Evolutionary conservation across 1,140 invertebrate genomes (phyloP).

Genomic region (Trachelipus rathkii): DNA sequence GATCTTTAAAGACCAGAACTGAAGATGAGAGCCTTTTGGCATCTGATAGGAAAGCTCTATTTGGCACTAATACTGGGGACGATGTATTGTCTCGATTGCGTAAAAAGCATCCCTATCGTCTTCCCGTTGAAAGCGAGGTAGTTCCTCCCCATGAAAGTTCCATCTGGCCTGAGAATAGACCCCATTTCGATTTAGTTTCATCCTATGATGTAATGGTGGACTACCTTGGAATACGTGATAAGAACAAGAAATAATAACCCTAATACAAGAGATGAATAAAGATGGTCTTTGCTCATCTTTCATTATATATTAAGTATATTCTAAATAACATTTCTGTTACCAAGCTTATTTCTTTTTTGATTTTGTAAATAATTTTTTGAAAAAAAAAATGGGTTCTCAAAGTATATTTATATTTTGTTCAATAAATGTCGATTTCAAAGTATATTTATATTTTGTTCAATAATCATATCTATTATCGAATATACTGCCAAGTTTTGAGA

Average conservation of each 20-base stretch:
- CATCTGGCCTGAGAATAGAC: conserved; percentile 38
- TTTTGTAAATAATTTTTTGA: too few relatives aligned
- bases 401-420: too few relatives aligned
- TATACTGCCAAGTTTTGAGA: too few relatives aligned
- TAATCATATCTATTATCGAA: too few relatives aligned
- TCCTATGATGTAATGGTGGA: conserved; percentile 43
- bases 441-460: too few relatives aligned
- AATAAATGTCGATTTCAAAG: too few relatives aligned
- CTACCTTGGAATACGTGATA: conserved; percentile 32
- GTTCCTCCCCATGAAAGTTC: conserved; percentile 38
- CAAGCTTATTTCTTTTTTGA: too few relatives aligned
- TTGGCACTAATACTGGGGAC: conserved; percentile 13
- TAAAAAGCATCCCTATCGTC: conserved; percentile 37
- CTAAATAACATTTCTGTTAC: too few relatives aligned
- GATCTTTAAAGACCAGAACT: not conserved
- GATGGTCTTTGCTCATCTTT: too few relatives aligned
- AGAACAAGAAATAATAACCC: not conserved
- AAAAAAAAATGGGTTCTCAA: too few relatives aligned
- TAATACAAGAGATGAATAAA: too few relatives aligned
- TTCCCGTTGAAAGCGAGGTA: conserved; percentile 34
- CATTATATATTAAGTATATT: too few relatives aligned
- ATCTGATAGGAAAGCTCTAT: not conserved
- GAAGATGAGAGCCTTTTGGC: conserved; percentile 18
- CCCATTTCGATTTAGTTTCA: conserved; percentile 43
- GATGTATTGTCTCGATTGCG: conserved; percentile 13